These are phyloP conservation scores for Pristiophorus japonicus DNA, from an alignment of 2,113 vertebrate genomes.

Conservation along the genomic window DNA sequence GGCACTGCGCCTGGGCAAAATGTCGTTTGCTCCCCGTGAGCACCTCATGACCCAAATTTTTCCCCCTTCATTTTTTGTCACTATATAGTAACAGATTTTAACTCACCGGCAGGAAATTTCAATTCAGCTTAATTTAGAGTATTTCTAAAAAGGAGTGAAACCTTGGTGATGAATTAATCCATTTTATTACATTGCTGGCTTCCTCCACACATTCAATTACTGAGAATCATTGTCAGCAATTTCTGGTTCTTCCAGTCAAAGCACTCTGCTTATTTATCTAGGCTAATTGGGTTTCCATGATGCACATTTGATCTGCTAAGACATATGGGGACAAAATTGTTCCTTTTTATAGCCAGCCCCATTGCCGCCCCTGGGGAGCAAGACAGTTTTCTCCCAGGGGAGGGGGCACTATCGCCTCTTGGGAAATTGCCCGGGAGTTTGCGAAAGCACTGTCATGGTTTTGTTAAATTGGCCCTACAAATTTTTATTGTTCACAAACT, in stretches of 20 bases:
- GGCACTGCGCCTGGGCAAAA: too few species aligned
- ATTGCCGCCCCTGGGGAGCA: too few species aligned
- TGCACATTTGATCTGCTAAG: neutral
- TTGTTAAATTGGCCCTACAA: neutral
- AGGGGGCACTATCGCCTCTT: too few species aligned
- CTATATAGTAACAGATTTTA: neutral
- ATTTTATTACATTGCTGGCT: neutral
- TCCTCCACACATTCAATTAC: neutral
- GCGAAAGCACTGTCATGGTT: too few species aligned
- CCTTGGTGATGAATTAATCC: neutral
- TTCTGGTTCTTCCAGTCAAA: neutral
- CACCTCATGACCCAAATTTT: too few species aligned
- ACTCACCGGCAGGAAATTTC: neutral
- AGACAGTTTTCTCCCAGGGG: too few species aligned
- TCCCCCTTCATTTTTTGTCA: neutral
- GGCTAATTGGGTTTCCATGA: neutral
- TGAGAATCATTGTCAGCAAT: neutral
- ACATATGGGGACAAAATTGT: too few species aligned
- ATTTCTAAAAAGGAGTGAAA: neutral
- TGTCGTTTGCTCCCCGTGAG: too few species aligned
- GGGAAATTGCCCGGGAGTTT: too few species aligned
- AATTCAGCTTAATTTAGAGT: neutral
- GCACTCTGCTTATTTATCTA: neutral
- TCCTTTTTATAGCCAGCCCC: too few species aligned
- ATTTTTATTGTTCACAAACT: neutral